Percentiles rank a stretch among this genome's conserved stretches.
Evolutionary conservation across 2,797 vertebrate species (phyloP).

Genomic region (Hydrocynus forskahlii): DNA sequence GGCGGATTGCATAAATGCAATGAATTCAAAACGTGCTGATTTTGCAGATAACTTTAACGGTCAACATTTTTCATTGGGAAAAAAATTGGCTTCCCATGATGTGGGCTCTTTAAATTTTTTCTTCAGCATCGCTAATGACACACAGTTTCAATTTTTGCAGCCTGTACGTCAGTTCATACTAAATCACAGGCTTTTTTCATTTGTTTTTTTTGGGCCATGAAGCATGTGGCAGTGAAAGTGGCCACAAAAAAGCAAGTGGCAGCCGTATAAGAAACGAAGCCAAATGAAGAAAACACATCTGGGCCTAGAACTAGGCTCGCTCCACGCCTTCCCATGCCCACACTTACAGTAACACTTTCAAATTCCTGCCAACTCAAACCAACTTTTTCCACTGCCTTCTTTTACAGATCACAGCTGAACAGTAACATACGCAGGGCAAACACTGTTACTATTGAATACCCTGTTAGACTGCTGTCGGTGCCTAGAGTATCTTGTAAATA

Average conservation of each 20-base stretch:
- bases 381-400: conserved; percentile 31
- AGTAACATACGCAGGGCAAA: background rate
- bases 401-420: conserved; percentile 14
- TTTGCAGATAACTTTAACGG: too few relatives aligned
- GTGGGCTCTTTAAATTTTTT: background rate
- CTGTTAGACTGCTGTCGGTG: background rate
- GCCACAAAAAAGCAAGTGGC: background rate
- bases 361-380: conserved; percentile 26
- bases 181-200: background rate
- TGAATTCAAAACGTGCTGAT: too few relatives aligned
- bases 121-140: background rate
- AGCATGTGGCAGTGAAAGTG: background rate
- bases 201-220: background rate
- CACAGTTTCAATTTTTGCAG: background rate
- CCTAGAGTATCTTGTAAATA: background rate
- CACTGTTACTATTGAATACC: conserved; percentile 28
- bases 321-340: background rate
- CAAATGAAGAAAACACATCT: conserved; percentile 12
- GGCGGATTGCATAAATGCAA: too few relatives aligned
- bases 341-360: background rate
- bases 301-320: background rate
- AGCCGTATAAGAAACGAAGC: background rate
- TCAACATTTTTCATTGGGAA: too few relatives aligned
- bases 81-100: too few relatives aligned
- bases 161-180: background rate